phyloP scores from a whole-genome alignment of 2,797 vertebrate species.

The Pseudocheirus occidentalis region DNA sequence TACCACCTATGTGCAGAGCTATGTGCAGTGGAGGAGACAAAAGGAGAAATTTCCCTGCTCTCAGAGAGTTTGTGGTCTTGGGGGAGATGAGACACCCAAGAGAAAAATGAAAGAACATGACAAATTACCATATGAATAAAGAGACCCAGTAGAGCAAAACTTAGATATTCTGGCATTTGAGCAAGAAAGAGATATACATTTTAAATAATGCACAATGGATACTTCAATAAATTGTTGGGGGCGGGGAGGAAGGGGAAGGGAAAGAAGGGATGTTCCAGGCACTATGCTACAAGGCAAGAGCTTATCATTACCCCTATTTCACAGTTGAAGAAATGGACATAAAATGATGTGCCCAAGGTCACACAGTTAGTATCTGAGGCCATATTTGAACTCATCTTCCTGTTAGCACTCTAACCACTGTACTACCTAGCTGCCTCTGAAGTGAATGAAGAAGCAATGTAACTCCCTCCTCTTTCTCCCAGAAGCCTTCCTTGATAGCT shows the following conservation, averaged over 20 bases:
- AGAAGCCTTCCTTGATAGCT: background rate
- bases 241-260: background rate
- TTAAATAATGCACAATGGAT: background rate
- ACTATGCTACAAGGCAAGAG: background rate
- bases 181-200: background rate
- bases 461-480: background rate
- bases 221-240: background rate
- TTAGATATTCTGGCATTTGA: background rate
- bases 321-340: slow-evolving; percentile 25
- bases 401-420: background rate
- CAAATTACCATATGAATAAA: background rate
- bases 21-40: background rate
- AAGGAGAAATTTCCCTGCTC: background rate
- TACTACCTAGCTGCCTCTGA: background rate
- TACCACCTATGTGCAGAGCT: background rate
- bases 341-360: background rate
- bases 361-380: background rate
- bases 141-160: background rate
- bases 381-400: background rate
- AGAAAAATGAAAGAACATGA: background rate
- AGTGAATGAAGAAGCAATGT: background rate
- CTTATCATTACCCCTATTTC: background rate
- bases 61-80: background rate
- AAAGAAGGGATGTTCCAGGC: background rate
- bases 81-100: background rate